phyloP scores from a whole-genome alignment of 2,888 invertebrate genomes.

The Rotaria socialis region DNA sequence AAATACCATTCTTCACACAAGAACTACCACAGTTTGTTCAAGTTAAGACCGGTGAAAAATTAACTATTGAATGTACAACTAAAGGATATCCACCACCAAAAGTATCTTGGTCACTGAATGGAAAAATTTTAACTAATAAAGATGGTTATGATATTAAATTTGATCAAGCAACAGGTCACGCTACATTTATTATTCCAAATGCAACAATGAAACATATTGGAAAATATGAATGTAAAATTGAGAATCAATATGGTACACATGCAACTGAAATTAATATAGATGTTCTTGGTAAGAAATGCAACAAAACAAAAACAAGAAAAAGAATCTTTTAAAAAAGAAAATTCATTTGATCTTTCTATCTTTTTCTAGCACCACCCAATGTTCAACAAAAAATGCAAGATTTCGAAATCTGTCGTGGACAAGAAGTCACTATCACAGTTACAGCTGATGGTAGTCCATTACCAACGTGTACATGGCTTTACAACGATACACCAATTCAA shows the following conservation, averaged over 20 bases:
- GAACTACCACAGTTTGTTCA: not conserved
- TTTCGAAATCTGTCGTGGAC: conserved; percentile 30
- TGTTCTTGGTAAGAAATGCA: not conserved
- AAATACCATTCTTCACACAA: not conserved
- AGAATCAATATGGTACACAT: conserved; percentile 30
- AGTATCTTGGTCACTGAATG: conserved; percentile 2
- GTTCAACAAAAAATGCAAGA: conserved; percentile 32
- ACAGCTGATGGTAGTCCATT: conserved; percentile 35
- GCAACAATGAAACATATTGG: not conserved
- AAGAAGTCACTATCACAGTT: conserved; percentile 9
- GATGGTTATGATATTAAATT: conserved; percentile 22
- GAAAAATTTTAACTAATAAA: not conserved
- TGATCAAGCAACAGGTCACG: conserved; percentile 1
- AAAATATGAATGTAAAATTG: conserved; percentile 35
- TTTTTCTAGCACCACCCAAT: not conserved
- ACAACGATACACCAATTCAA: conserved; percentile 19
- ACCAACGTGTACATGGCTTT: conserved; percentile 23
- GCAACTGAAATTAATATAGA: not conserved
- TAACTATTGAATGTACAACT: not conserved
- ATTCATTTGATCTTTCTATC: too few species aligned
- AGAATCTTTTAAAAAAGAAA: not conserved
- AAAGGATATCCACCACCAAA: conserved; percentile 31
- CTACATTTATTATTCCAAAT: not conserved
- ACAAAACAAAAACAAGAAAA: too few species aligned
- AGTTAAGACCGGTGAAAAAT: conserved; percentile 30